Base-by-base conservation (phyloP, 2,797 vertebrate species). In the Gymnothorax javanicus region DNA sequence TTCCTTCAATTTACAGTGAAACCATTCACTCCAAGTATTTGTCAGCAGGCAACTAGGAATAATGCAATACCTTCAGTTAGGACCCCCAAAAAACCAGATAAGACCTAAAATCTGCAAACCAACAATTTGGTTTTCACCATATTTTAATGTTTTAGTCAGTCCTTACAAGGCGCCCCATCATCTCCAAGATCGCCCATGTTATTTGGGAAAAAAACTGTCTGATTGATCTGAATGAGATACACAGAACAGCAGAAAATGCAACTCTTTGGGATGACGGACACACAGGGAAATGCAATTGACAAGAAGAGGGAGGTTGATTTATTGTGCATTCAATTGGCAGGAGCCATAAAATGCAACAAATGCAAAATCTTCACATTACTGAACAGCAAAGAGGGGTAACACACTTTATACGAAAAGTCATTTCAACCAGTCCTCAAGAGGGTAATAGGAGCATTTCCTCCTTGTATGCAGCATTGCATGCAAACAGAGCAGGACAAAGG, bases 161-260 rank as follows among this genome's bases (percentile, higher is more conserved):
- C 50, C 11, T 59, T 59, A 52, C 83, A 75, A 75, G 73, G 73
- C 17, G 33, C 73, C 15, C 33, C 43, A 57, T 62, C 86, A 60
- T 50, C 73, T 87, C 59, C 50, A 43, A 43, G 83, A 60, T 27
- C 71, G 69, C 59, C 50, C 23, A 59, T 69, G 73, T 12, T 54
- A 52, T 59, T 81, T 57, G 58, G 86, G 83, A 79, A 59, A 81
- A 81, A 52, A n/a, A 60, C 33, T 43, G 33, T 59, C 57, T 33
- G 25, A n/a, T 77, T 23, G 50, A 56, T 73, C 71, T 88, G 77
- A 83, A 73, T 73, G 54, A 85, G 27, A 82, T 60, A 71, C 71
- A 88, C 59, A 56, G 54, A 52, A 85, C 8, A 77, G 75, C 43
- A 17, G 58, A 23, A 33, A 33, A n/a, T 79, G 7, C 77, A 52